A percentile compares a stretch with the other conserved stretches of the same genome.
Evolutionary conservation across 2,113 vertebrate genomes (phyloP).

Genomic region (Corythaeola cristata): DNA sequence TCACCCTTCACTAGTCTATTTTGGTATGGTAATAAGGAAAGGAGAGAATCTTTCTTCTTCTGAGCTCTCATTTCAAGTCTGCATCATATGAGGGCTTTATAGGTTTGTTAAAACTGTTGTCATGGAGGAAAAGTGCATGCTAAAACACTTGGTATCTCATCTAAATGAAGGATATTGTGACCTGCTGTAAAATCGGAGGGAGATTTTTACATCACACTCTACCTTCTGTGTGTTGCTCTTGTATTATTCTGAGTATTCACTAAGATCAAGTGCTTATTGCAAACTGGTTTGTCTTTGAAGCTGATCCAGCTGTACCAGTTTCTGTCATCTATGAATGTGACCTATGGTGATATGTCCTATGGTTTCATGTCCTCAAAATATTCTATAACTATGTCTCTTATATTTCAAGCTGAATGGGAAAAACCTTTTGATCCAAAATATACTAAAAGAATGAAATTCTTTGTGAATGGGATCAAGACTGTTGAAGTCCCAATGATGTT

Average conservation of each 20-base stretch:
- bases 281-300: neutral
- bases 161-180: neutral
- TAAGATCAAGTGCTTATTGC: neutral
- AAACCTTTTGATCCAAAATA: constrained; percentile 58
- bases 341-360: neutral
- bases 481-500: constrained; percentile 65
- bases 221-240: neutral
- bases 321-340: neutral
- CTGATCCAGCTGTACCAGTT: neutral
- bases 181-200: neutral
- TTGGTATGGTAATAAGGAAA: neutral
- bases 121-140: neutral
- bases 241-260: neutral
- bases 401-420: constrained; percentile 67
- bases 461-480: constrained; percentile 23
- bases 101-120: neutral
- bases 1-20: neutral
- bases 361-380: constrained; percentile 4
- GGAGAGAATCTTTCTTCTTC: neutral
- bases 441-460: constrained; percentile 59
- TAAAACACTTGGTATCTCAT: neutral
- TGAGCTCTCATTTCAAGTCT: neutral
- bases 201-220: neutral
- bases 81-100: neutral
- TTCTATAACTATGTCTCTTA: constrained; percentile 24